A percentile compares a stretch with the other conserved stretches of the same genome.
Evolutionary conservation across 2,797 vertebrate species (phyloP).

Genomic region (Allobates femoralis): DNA sequence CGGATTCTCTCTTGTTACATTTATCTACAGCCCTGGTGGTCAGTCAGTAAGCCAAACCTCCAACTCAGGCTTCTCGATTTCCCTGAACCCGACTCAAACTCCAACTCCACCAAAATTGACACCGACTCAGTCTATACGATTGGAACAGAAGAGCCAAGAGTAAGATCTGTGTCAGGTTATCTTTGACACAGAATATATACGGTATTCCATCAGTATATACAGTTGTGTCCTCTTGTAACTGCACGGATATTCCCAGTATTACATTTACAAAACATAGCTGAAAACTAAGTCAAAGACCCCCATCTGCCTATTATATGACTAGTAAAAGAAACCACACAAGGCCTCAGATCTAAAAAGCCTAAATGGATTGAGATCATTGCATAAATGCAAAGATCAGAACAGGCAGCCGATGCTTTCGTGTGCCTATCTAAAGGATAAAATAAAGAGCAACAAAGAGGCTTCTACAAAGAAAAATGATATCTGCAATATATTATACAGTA

Average conservation of each 20-base stretch:
- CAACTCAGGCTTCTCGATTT: too few relatives aligned
- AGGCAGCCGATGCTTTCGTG: neutral
- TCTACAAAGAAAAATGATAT: neutral
- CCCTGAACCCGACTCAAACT: too few relatives aligned
- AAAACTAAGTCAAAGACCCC: neutral
- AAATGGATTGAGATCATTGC: neutral
- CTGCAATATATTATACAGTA: neutral
- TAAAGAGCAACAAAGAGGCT: slow-evolving; percentile 1
- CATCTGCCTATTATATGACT: neutral
- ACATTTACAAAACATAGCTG: neutral
- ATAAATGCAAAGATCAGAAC: slow-evolving; percentile 18
- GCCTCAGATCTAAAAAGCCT: neutral
- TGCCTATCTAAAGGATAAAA: neutral
- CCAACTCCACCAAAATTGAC: too few relatives aligned
- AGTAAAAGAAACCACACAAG: neutral
- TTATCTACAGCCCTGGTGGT: too few relatives aligned
- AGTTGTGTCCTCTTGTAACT: neutral
- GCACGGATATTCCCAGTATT: too few relatives aligned
- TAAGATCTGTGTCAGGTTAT: slow-evolving; percentile 43
- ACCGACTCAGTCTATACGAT: too few relatives aligned
- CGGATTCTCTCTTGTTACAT: too few relatives aligned
- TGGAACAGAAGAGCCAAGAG: slow-evolving; percentile 12
- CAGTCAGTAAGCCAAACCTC: too few relatives aligned
- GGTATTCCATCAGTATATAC: neutral
- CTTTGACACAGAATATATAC: neutral